Base-by-base conservation (phyloP, 2,888 invertebrate species). In the Pandemis cinnamomeana region DNA sequence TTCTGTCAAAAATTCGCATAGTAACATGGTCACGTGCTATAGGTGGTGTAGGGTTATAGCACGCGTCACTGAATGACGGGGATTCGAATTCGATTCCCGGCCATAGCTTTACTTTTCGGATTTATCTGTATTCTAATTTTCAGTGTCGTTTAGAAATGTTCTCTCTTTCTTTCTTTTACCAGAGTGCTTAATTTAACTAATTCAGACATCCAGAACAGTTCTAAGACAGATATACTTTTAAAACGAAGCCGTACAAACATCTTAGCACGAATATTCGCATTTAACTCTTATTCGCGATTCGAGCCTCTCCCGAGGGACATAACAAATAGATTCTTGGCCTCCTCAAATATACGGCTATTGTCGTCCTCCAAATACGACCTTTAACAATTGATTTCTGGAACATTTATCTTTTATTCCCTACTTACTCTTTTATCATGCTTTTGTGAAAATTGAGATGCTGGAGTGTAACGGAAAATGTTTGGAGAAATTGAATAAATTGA, bases 361-460 rank as follows among this genome's bases (percentile, higher is more conserved):
- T 67, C 53, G 71, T 46, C 4, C 53, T 61, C 62, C 5, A 13
- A 72, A 72, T 62, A 41, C 71, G 71, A 67, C 62, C 72, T 62
- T 62, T 67, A 20, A 44, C 62, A 20, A 46, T 72, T 62, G 36
- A 62, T 67, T 72, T 62, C 67, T 62, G 11, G n/a, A 62, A 53
- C 67, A 71, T 71, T 71, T 67, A 67, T 67, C 67, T 71, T 67
- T 42, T 60, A 60, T 67, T 41, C n/a, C 60, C 51, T 36, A 36
- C 41, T 67, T 71, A 42, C 51, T 42, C 64, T 66, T n/a, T 64
- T 55, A 61, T 61, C 36, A 68, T 58, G 60, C 15, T 69, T 60
- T 69, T 69, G 61, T 48, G 15, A 61, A 51, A 20, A 55, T 64
- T 10, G 64, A 44, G 20, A 51, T 42, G n/a, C 5, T 46, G 63